phyloP scores from a whole-genome alignment of 2,113 vertebrate species.

The Lampris incognitus region DNA sequence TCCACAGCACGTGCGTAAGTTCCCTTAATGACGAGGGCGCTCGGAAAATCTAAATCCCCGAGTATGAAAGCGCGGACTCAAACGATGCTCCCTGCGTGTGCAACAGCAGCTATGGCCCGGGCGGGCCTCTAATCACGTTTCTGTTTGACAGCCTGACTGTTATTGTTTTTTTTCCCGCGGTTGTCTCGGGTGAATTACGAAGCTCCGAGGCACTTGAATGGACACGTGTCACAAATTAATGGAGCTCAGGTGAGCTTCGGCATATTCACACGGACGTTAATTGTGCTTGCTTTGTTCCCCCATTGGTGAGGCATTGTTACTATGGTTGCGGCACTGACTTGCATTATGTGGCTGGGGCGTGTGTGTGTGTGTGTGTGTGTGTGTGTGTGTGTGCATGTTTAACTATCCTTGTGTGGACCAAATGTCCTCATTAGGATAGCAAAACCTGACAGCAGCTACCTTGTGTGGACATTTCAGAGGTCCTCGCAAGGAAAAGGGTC shows the following conservation, averaged over 20 bases:
- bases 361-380: too few species aligned
- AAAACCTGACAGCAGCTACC: too few species aligned
- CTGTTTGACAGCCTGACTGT: constrained; percentile 8
- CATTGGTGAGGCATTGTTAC: constrained; percentile 47
- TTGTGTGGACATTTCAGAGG: too few species aligned
- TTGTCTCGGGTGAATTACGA: constrained; percentile 1
- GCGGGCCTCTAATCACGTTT: constrained; percentile 58
- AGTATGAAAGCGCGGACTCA: constrained; percentile 59
- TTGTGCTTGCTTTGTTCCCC: constrained; percentile 34
- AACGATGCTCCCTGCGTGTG: constrained; percentile 47
- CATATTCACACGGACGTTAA: constrained; percentile 37
- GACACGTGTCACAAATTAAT: background rate
- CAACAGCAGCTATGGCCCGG: constrained; percentile 27
- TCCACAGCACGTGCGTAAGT: constrained; percentile 20
- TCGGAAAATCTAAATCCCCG: constrained; percentile 46
- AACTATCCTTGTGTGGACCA: too few species aligned
- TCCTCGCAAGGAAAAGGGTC: too few species aligned
- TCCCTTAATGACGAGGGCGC: constrained; percentile 51
- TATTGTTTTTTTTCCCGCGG: constrained; percentile 12
- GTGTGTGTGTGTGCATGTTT: too few species aligned
- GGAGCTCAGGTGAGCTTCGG: constrained; percentile 10
- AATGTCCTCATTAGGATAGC: too few species aligned
- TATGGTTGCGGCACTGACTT: constrained; percentile 59
- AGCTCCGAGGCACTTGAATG: constrained; percentile 37
- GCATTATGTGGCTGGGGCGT: constrained; percentile 12